Evolutionary conservation across 2,113 vertebrate genomes (phyloP).

Genomic region (Coturnix japonica): DNA sequence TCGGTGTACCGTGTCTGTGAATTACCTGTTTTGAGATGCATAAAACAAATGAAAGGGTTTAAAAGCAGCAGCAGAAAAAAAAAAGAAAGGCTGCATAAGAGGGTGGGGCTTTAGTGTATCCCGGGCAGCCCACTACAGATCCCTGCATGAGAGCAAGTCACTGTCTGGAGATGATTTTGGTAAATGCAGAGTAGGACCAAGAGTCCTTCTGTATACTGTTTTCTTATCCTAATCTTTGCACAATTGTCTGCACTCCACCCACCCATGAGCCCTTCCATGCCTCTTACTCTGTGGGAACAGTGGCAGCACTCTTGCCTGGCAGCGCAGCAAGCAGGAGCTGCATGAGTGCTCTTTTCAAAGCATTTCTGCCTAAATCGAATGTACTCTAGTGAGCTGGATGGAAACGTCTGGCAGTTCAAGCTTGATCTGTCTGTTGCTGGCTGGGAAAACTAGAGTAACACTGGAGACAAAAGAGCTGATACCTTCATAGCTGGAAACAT

Average conservation of each 20-base stretch:
- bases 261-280: neutral
- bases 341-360: neutral
- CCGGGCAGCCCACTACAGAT: neutral
- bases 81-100: neutral
- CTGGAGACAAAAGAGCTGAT: neutral
- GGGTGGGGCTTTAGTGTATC: neutral
- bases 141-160: accelerated
- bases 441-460: neutral
- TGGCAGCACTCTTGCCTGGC: neutral
- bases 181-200: neutral
- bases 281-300: neutral
- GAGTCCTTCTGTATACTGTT: neutral
- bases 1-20: neutral
- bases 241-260: neutral
- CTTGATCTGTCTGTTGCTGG: neutral
- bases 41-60: neutral
- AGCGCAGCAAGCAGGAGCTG: neutral
- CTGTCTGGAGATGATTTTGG: neutral
- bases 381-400: neutral
- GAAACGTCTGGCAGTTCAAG: neutral
- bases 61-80: neutral
- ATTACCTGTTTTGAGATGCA: neutral
- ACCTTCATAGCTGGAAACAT: neutral
- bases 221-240: neutral
- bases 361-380: neutral